Evolutionary conservation across 2,113 vertebrate genomes (phyloP).

Genomic region (Litocranius walleri): DNA sequence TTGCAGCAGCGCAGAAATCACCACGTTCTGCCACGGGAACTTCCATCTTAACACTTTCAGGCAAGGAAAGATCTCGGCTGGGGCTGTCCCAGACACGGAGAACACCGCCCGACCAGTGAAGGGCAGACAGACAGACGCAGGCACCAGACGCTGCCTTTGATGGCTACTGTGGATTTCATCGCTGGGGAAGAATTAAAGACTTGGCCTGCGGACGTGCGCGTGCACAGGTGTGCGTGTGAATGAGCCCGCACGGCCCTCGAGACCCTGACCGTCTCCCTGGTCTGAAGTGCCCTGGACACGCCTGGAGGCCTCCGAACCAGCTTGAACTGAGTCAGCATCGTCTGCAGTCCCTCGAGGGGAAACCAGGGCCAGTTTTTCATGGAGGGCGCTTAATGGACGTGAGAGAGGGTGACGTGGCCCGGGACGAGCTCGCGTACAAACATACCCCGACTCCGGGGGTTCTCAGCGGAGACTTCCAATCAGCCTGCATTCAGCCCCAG

Average conservation of each 20-base stretch:
- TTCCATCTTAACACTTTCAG: not conserved
- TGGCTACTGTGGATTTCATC: not conserved
- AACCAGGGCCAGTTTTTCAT: not conserved
- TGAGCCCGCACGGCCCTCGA: not conserved
- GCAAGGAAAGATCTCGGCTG: not conserved
- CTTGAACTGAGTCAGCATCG: not conserved
- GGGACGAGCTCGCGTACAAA: not conserved
- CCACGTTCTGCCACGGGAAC: not conserved
- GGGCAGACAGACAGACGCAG: not conserved
- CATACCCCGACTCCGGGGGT: not conserved
- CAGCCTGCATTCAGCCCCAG: not conserved
- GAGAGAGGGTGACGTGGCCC: not conserved
- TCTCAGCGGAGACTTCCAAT: not conserved
- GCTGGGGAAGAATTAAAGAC: not conserved
- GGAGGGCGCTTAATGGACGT: not conserved
- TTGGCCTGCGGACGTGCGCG: fast-evolving
- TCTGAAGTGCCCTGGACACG: not conserved
- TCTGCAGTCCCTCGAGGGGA: not conserved
- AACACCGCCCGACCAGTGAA: not conserved
- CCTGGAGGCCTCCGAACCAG: not conserved
- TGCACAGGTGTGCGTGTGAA: fast-evolving
- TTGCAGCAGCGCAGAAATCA: not conserved
- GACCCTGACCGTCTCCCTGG: not conserved
- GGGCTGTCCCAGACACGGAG: not conserved
- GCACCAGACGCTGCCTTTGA: not conserved